A percentile compares a stretch with the other conserved stretches of the same genome.
Evolutionary conservation across 2,797 vertebrate species (phyloP).

Genomic region (Megalops cyprinoides): DNA sequence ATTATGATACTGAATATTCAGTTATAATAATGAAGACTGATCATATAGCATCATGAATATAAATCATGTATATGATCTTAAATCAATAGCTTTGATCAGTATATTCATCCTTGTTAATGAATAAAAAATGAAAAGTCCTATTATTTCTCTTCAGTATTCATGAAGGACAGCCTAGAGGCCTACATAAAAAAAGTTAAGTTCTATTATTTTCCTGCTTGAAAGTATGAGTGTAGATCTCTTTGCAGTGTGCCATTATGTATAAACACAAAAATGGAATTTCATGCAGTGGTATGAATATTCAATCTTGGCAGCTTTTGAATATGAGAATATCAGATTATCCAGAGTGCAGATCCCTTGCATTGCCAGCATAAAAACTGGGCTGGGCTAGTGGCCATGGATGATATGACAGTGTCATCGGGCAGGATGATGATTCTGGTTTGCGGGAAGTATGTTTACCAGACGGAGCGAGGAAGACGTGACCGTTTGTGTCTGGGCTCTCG

Average conservation of each 20-base stretch:
- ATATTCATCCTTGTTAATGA: neutral
- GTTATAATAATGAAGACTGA: too few species aligned
- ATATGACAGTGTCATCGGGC: neutral
- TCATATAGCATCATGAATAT: too few species aligned
- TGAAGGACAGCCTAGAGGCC: neutral
- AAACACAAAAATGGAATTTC: neutral
- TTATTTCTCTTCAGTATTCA: neutral
- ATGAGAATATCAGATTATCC: neutral
- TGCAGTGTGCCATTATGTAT: slow-evolving; percentile 12
- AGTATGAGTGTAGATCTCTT: neutral
- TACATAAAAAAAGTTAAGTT: neutral
- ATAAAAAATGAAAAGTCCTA: neutral
- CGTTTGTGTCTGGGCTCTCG: slow-evolving; percentile 64
- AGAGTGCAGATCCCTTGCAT: neutral
- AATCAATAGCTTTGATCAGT: neutral
- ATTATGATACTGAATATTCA: neutral
- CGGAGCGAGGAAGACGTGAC: slow-evolving; percentile 59
- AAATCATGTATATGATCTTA: neutral
- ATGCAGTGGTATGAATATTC: neutral
- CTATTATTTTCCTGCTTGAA: neutral
- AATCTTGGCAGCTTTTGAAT: neutral
- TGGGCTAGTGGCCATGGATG: neutral
- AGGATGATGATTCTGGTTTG: neutral
- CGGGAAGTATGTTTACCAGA: slow-evolving; percentile 58
- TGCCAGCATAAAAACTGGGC: neutral